Conservation (phyloP, 2,113 vertebrate species). For the Nyctereutes procyonoides region DNA sequence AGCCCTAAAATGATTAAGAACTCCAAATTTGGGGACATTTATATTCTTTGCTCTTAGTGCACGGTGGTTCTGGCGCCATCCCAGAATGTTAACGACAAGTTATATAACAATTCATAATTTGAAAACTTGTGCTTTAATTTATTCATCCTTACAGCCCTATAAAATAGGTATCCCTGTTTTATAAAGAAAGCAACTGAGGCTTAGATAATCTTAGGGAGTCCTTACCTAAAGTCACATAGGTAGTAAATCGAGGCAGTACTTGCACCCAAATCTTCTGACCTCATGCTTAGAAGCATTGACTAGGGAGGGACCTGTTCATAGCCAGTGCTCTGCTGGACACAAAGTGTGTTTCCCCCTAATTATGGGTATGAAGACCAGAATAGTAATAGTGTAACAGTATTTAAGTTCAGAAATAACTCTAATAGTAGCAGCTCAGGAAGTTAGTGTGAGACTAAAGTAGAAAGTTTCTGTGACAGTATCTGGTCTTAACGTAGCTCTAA, state of each 20-base stretch:
- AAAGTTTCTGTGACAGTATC: neutral
- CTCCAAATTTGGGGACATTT: neutral
- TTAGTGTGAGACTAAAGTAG: neutral
- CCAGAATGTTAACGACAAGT: neutral
- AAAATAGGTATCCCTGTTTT: neutral
- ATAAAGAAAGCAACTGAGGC: neutral
- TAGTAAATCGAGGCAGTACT: neutral
- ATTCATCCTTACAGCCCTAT: neutral
- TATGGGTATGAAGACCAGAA: neutral
- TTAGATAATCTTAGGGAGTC: neutral
- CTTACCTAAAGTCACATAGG: neutral
- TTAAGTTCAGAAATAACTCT: conserved; percentile 29
- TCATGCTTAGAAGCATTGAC: neutral
- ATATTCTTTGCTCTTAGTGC: neutral
- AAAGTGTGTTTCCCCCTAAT: neutral
- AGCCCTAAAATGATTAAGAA: conserved; percentile 24
- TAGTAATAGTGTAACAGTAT: neutral
- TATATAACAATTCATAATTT: neutral
- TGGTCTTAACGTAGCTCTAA: neutral
- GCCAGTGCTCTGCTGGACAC: neutral
- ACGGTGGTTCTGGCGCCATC: neutral
- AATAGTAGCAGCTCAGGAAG: neutral
- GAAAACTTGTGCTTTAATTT: neutral
- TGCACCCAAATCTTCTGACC: neutral
- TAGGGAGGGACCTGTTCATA: neutral